Evolutionary conservation across 1,140 invertebrate species (phyloP).

Genomic region (Bradynema listronoti): DNA sequence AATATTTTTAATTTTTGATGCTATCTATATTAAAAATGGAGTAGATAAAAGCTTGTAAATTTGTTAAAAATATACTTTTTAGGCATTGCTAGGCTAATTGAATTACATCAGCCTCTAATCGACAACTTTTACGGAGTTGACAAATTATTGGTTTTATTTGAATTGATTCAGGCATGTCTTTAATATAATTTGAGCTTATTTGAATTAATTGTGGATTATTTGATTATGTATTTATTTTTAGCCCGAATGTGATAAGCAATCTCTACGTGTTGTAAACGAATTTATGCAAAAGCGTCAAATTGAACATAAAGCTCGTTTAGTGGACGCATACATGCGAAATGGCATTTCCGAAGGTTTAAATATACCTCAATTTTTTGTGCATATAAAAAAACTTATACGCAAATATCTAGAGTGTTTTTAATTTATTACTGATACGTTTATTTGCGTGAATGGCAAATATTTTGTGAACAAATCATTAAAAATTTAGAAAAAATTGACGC

Average conservation of each 20-base stretch:
- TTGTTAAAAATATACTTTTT: slow-evolving; percentile 63
- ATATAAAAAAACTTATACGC: no score
- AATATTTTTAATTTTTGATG: no score
- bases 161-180: slow-evolving; percentile 44
- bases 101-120: slow-evolving; percentile 82
- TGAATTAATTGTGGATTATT: slow-evolving; percentile 6
- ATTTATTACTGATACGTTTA: no score
- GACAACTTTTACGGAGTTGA: slow-evolving; percentile 80
- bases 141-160: slow-evolving; percentile 44
- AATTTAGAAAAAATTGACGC: slow-evolving; percentile 66
- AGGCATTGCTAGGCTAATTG: slow-evolving; percentile 74
- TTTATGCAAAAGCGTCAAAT: slow-evolving; percentile 68
- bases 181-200: not conserved
- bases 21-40: no score
- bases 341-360: slow-evolving; percentile 1
- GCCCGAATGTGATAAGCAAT: slow-evolving; percentile 76
- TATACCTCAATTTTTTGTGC: no score
- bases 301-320: slow-evolving; percentile 33
- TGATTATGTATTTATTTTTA: slow-evolving; percentile 67
- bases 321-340: slow-evolving; percentile 18
- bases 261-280: slow-evolving; percentile 67
- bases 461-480: no score
- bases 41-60: slow-evolving; percentile 72
- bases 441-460: no score
- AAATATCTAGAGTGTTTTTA: no score